Base-by-base conservation (phyloP, 2,888 invertebrate species). In the Eristalis arbustorum region DNA sequence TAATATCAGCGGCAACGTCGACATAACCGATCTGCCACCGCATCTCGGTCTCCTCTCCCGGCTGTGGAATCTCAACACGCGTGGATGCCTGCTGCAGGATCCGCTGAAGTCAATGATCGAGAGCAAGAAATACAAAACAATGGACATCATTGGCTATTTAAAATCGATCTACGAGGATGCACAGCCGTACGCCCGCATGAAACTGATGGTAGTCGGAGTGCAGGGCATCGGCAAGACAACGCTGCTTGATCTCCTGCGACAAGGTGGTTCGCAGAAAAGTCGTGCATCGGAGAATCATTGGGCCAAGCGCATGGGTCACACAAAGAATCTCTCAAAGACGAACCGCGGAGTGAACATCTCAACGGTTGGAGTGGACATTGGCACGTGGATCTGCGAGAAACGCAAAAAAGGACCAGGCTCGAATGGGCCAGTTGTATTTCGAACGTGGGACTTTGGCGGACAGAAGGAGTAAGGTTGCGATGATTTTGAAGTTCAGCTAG, bases 391-490 rank as follows among this genome's bases (percentile, higher is more conserved):
- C 25, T 98, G 97, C 92, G 98, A 98, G 92, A 97, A 97, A 91
- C 96, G 97, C 91, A 94, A 96, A 8, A 94, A 96, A 28, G 96
- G 97, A 1, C 95, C 95, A 49, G 95, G 95, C 0, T 94, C 95
- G 1, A 95, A 96, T 90, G 97, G 97, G 0, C 96, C 98, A 0
- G 96, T 98, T 72, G 96, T 97, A 31, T 98, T 98, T 93, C 94
- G 98, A 73, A 99, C 99, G 0, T 99, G 99, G 99, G 99, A 99
- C 93, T 99, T 99, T 93, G 99, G 99, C 4, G 99, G 99, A 0
- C 99, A 99, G 93, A 96, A 96, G 91, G 99, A 99, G 95, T 96
- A 90, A 93, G 94, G 93, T 14, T 34, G 13, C 28, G 34, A 1
- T 22, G 42, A 31, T 13, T 11, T 4, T n/a, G 49, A 5, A 57